Conservation (phyloP, 1,140 invertebrate species). For the Bombus superbus region DNA sequence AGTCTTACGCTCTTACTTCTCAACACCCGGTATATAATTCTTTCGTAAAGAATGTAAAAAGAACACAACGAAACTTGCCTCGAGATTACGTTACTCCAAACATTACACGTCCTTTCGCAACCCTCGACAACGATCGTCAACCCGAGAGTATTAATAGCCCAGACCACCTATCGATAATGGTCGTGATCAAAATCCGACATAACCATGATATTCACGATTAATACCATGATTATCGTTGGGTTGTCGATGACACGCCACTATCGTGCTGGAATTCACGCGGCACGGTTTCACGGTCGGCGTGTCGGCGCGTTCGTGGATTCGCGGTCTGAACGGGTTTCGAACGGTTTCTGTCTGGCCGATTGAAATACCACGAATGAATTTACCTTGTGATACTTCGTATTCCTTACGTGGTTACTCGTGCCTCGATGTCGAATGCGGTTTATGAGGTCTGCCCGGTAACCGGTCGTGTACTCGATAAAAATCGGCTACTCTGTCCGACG, state of each 20-base stretch:
- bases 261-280: conserved; percentile 33
- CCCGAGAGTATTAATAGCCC: neutral
- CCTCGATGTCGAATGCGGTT: conserved; percentile 65
- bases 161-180: neutral
- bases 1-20: no score
- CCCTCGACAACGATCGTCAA: neutral
- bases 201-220: neutral
- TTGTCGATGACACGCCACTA: conserved; percentile 18
- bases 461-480: conserved; percentile 68
- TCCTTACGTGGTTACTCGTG: conserved; percentile 53
- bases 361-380: conserved; percentile 48
- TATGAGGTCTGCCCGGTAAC: conserved; percentile 54
- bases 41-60: neutral
- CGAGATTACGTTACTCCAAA: neutral
- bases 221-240: neutral
- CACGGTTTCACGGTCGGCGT: conserved; percentile 38
- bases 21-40: neutral
- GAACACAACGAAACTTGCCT: neutral
- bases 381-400: conserved; percentile 58
- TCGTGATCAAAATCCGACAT: neutral
- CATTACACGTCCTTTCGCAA: neutral
- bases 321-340: conserved; percentile 45
- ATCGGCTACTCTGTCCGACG: conserved; percentile 60
- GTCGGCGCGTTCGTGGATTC: neutral
- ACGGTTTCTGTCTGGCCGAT: conserved; percentile 52